Evolutionary conservation across 2,797 vertebrate species (phyloP).

Genomic region (Atherinosoma microstoma): DNA sequence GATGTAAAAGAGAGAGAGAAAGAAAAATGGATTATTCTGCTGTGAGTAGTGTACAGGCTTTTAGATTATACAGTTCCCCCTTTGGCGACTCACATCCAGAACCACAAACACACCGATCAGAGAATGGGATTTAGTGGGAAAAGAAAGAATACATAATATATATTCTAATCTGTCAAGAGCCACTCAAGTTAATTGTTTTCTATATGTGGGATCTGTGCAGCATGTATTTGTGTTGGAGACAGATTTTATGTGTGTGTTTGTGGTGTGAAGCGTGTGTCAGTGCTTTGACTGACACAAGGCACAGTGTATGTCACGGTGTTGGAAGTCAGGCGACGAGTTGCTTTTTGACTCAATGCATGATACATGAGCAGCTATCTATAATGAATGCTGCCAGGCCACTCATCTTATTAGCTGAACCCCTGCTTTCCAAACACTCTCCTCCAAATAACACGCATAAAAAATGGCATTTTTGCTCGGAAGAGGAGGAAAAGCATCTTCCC

Average conservation of each 20-base stretch:
- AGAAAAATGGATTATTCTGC: slow-evolving; percentile 60
- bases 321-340: slow-evolving; percentile 33
- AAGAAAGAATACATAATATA: slow-evolving; percentile 13
- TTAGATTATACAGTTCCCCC: slow-evolving; percentile 41
- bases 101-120: slow-evolving; percentile 9
- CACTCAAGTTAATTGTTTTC: slow-evolving; percentile 22
- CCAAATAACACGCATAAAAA: slow-evolving; percentile 38
- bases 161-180: slow-evolving; percentile 46
- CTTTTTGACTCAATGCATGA: slow-evolving; percentile 53
- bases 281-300: slow-evolving; percentile 43
- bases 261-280: slow-evolving; percentile 10
- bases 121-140: slow-evolving; percentile 33
- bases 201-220: neutral
- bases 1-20: slow-evolving; percentile 42
- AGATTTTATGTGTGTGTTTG: slow-evolving; percentile 2
- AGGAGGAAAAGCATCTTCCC: slow-evolving; percentile 41
- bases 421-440: slow-evolving; percentile 34
- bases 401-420: slow-evolving; percentile 57
- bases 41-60: slow-evolving; percentile 48
- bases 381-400: slow-evolving; percentile 56
- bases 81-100: slow-evolving; percentile 23
- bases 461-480: slow-evolving; percentile 36
- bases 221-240: slow-evolving; percentile 1
- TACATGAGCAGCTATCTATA: slow-evolving; percentile 59
- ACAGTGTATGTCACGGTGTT: slow-evolving; percentile 24